Percentiles rank a stretch among this genome's conserved stretches.
Evolutionary conservation across 2,797 vertebrate genomes (phyloP).

Genomic region (Coluber constrictor): DNA sequence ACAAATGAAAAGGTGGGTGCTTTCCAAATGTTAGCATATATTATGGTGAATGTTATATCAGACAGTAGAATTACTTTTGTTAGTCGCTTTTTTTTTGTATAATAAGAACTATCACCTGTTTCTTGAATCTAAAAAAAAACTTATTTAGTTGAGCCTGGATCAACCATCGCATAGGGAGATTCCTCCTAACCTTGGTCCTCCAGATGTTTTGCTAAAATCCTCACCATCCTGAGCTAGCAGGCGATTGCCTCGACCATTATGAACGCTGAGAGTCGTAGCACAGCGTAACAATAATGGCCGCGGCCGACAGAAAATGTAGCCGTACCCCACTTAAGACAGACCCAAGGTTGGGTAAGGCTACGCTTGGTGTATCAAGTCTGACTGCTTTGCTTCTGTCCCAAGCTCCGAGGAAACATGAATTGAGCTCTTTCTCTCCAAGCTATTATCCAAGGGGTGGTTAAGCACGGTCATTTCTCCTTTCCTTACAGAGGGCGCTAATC

Average conservation of each 20-base stretch:
- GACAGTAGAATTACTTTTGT: background rate
- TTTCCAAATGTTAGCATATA: background rate
- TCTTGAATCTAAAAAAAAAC: background rate
- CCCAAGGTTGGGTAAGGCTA: background rate
- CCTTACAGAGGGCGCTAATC: background rate
- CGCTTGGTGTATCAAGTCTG: background rate
- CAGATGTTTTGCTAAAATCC: background rate
- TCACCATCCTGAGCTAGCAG: background rate
- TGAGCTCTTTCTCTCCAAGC: background rate
- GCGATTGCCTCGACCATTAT: background rate
- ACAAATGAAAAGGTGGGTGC: background rate
- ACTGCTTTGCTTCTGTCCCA: background rate
- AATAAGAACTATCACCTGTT: background rate
- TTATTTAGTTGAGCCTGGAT: background rate
- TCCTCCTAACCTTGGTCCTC: background rate
- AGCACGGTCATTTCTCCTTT: background rate
- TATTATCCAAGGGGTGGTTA: background rate
- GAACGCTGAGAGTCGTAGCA: background rate
- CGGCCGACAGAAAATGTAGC: background rate
- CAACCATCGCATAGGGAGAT: background rate
- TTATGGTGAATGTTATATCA: background rate
- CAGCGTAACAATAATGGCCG: background rate
- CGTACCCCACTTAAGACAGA: background rate
- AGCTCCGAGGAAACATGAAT: background rate
- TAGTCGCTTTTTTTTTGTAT: background rate